Evolutionary conservation across 2,797 vertebrate genomes (phyloP).

Genomic region (Lepus oiostolus): DNA sequence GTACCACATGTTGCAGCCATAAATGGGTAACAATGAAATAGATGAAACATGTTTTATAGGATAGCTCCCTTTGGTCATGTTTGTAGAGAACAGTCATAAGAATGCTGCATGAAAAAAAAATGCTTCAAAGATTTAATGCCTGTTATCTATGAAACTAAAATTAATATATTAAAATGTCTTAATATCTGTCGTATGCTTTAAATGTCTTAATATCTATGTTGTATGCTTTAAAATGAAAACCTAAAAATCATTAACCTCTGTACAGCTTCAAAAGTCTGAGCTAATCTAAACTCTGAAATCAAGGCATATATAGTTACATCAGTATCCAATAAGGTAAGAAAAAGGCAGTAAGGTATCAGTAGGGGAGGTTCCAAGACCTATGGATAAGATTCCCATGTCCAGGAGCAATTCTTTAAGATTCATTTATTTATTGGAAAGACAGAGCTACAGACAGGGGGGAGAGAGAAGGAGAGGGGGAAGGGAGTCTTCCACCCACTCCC

Average conservation of each 20-base stretch:
- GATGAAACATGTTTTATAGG: slow-evolving; percentile 50
- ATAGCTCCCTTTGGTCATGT: slow-evolving; percentile 23
- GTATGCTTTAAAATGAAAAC: not conserved
- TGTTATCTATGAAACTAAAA: not conserved
- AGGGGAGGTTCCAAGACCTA: not conserved
- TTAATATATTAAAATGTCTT: slow-evolving; percentile 40
- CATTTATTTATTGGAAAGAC: too few relatives aligned
- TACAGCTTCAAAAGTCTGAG: slow-evolving; percentile 20
- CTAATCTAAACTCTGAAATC: not conserved
- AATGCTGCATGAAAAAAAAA: not conserved
- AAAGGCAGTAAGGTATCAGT: not conserved
- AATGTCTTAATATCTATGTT: not conserved
- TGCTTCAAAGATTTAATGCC: slow-evolving; percentile 7
- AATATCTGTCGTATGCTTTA: not conserved
- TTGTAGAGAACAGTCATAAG: not conserved
- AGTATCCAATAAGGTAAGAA: not conserved
- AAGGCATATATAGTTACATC: not conserved
- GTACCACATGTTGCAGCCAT: slow-evolving; percentile 18
- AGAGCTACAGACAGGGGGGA: too few relatives aligned
- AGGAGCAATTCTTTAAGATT: too few relatives aligned
- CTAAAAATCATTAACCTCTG: not conserved
- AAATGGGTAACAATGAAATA: slow-evolving; percentile 54
- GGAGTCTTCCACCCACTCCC: too few relatives aligned
- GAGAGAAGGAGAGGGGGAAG: too few relatives aligned
- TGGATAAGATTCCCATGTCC: not conserved